Conservation (phyloP, 1,140 invertebrate species). For the Cardiocondyla obscurior region DNA sequence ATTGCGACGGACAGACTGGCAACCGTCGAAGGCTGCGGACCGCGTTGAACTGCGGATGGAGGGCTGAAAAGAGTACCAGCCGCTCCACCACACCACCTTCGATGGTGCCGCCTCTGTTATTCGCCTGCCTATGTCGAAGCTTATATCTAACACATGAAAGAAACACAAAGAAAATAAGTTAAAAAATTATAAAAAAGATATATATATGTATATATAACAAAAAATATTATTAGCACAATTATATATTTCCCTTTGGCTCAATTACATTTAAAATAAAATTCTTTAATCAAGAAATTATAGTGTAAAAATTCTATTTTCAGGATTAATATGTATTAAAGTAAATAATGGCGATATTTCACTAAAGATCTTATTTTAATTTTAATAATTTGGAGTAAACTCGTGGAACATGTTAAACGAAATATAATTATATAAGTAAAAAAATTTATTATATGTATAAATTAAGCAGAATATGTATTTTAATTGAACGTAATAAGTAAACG, state of each 20-base stretch:
- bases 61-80: slow-evolving; percentile 78
- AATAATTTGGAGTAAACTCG: background rate
- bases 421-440: background rate
- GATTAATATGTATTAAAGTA: too few species aligned
- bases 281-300: too few species aligned
- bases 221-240: too few species aligned
- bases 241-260: too few species aligned
- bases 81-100: slow-evolving; percentile 60
- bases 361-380: background rate
- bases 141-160: background rate
- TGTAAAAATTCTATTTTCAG: too few species aligned
- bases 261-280: too few species aligned
- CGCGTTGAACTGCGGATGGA: slow-evolving; percentile 74
- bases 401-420: background rate
- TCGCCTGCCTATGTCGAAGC: background rate
- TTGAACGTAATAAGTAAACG: background rate
- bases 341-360: background rate
- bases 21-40: slow-evolving; percentile 75
- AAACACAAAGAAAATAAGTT: too few species aligned
- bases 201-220: too few species aligned
- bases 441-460: too few species aligned
- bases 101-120: slow-evolving; percentile 30
- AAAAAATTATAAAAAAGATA: too few species aligned
- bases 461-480: too few species aligned
- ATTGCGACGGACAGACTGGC: slow-evolving; percentile 40